Evolutionary conservation across 2,888 invertebrate genomes (phyloP), one percentile per base, ranked within the genome.

Genomic region (Tachina fera): DNA sequence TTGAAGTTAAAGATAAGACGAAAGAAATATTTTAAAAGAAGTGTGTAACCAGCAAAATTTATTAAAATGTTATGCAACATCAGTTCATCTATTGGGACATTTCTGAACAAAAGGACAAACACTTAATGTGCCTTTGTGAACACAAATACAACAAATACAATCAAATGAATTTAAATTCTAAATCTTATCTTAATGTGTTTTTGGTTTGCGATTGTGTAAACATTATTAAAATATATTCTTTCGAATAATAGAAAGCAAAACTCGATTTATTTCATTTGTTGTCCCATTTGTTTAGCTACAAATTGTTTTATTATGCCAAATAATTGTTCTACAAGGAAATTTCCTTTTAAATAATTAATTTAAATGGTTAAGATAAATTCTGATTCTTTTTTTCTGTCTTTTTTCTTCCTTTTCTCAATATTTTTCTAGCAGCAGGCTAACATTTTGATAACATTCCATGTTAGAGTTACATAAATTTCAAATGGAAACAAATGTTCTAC

Each of bases 311-410:
- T 88, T 88, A 88, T 88, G 88, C 88, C 86, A 79, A 81, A 87
- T 88, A 87, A 88, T 88, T 88, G 88, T 75, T 80, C 83, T 79
- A 75, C 81, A 84, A 87, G 82, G 86, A 88, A 87, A 87, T 86
- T 86, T 86, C 83, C 78, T 86, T 83, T 84, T 88, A 87, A 88
- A 88, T 88, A 88, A 88, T 88, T 88, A 88, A 88, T 88, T 88
- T 87, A 88, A 88, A 88, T 88, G 84, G 76, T 60, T 78, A 47
- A 19, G 67, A 68, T 83, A 58, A 49, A 61, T 71, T 45, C 43
- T 19, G 49, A 51, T 63, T 61, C 51, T n/a, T 49, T 31, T 45
- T 53, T 75, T 45, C 1, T 31, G 3, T 31, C 14, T 53, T 31
- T 13, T 16, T 2, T 49, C 0, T 5, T 45, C 9, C 9, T 22